A percentile compares a stretch with the other conserved stretches of the same genome.
Conservation (phyloP, 2,797 vertebrate genomes). For the Neomorphus geoffroyi region DNA sequence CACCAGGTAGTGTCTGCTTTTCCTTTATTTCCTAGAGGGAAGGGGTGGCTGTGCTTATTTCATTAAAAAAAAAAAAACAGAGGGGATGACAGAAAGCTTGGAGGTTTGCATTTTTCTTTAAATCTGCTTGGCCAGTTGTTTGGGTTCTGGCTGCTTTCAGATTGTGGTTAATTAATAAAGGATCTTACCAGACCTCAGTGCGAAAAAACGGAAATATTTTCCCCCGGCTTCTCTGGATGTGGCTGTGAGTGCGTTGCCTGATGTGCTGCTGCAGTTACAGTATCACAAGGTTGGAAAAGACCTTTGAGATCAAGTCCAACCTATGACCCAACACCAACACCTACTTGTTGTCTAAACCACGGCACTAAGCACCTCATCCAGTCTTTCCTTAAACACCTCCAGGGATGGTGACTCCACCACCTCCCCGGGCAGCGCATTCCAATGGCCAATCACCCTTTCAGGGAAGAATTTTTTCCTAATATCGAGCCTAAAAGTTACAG, state of each 20-base stretch:
- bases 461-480: too few species aligned
- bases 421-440: too few species aligned
- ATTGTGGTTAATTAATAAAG: not conserved
- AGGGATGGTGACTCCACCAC: too few species aligned
- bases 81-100: not conserved
- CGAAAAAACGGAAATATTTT: not conserved
- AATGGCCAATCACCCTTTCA: too few species aligned
- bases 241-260: not conserved
- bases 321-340: too few species aligned
- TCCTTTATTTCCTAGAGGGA: not conserved
- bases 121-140: not conserved
- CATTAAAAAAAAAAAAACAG: not conserved
- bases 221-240: not conserved
- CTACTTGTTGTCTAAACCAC: too few species aligned
- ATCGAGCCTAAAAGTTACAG: too few species aligned
- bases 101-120: not conserved
- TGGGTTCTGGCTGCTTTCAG: not conserved
- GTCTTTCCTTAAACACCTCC: too few species aligned
- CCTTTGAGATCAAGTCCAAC: too few species aligned
- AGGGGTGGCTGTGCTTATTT: not conserved
- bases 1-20: slow-evolving; percentile 24
- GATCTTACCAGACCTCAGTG: not conserved
- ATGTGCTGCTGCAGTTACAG: not conserved
- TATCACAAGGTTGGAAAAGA: too few species aligned
- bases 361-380: too few species aligned